Conservation (phyloP, 2,888 invertebrate genomes). For the Plutella xylostella region DNA sequence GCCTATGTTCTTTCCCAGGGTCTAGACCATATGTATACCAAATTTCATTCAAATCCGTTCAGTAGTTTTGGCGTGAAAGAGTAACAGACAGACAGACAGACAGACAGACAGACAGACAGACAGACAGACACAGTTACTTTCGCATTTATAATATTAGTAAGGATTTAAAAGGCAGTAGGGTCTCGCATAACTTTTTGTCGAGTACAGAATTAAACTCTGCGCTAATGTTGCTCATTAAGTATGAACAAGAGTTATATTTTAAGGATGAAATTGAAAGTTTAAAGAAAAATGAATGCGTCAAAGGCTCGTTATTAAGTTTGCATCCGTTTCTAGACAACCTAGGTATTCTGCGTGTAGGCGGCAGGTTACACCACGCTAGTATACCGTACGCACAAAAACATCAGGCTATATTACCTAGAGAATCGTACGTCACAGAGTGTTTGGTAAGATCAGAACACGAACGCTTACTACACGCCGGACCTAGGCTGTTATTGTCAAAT, state of each 20-base stretch:
- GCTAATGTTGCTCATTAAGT: neutral
- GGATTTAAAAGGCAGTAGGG: no score
- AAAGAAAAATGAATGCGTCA: no score
- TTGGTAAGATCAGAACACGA: slow-evolving; percentile 9
- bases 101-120: no score
- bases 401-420: neutral
- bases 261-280: neutral
- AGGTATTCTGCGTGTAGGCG: neutral
- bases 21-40: no score
- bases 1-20: no score
- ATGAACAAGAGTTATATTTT: neutral
- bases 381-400: slow-evolving; percentile 3
- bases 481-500: slow-evolving; percentile 6
- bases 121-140: no score
- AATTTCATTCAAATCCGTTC: no score
- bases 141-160: no score
- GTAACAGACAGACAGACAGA: no score
- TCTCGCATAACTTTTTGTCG: no score
- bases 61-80: neutral
- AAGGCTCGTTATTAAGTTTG: neutral
- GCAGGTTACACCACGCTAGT: neutral
- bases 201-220: no score
- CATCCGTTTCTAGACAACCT: neutral
- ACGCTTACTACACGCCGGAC: slow-evolving; percentile 12
- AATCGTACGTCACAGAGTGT: neutral